Evolutionary conservation across 2,797 vertebrate genomes (phyloP).

Genomic region (Melanotaenia pygmaea): DNA sequence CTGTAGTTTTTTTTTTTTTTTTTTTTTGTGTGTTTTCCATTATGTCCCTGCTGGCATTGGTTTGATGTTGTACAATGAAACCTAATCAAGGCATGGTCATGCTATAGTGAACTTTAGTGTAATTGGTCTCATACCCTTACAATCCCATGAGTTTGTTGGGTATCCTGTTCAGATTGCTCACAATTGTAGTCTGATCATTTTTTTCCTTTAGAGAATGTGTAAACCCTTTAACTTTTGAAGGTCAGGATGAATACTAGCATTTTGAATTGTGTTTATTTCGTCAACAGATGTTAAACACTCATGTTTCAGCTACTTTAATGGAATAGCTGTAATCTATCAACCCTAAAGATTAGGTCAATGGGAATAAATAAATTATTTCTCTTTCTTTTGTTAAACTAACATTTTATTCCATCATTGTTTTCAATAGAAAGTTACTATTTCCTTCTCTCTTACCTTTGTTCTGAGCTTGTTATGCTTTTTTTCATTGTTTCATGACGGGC

Average conservation of each 20-base stretch:
- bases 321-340: too few relatives aligned
- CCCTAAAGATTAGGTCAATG: not conserved
- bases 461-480: conserved; percentile 46
- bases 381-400: not conserved
- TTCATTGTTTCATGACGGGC: conserved; percentile 40
- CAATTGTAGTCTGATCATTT: not conserved
- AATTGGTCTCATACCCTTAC: too few relatives aligned
- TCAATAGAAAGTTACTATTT: conserved; percentile 53
- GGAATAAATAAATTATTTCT: not conserved
- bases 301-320: not conserved
- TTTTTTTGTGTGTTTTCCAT: not conserved
- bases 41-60: not conserved
- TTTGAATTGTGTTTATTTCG: not conserved
- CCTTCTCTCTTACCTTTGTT: conserved; percentile 29
- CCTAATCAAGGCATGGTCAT: not conserved
- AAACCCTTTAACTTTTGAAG: not conserved
- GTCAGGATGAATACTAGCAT: not conserved
- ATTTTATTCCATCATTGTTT: not conserved
- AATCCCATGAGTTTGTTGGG: too few relatives aligned
- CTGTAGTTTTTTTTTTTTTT: not conserved
- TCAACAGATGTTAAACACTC: not conserved
- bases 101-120: not conserved
- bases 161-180: too few relatives aligned
- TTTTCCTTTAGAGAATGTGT: not conserved
- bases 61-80: not conserved